phyloP scores from a whole-genome alignment of 2,797 vertebrate species.

The Manis javanica region DNA sequence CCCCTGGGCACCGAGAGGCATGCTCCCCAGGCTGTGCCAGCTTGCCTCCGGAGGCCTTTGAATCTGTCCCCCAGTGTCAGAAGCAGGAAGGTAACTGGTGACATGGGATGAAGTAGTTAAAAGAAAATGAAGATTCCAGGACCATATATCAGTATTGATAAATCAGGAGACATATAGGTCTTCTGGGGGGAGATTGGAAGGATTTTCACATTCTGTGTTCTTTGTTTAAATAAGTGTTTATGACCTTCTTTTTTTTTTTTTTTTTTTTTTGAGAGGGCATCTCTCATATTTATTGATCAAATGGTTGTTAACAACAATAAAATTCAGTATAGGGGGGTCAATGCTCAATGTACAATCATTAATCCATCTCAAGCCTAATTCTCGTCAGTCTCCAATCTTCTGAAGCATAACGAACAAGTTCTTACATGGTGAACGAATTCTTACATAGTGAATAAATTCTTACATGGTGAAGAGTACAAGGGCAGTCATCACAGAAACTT shows the following conservation, averaged over 20 bases:
- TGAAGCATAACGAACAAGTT: too few relatives aligned
- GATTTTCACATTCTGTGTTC: not conserved
- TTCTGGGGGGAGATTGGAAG: not conserved
- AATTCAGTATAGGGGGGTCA: too few relatives aligned
- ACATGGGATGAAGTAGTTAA: not conserved
- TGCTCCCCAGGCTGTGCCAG: not conserved
- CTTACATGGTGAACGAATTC: too few relatives aligned
- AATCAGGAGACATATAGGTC: not conserved
- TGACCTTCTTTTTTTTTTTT: not conserved
- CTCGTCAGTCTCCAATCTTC: too few relatives aligned
- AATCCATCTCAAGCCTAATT: too few relatives aligned
- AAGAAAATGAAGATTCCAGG: not conserved
- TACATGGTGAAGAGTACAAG: too few relatives aligned
- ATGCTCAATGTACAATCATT: too few relatives aligned
- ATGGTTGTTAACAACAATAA: too few relatives aligned
- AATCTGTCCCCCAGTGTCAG: not conserved
- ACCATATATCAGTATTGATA: not conserved
- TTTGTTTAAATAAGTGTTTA: not conserved
- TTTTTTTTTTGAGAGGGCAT: too few relatives aligned
- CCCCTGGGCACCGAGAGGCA: not conserved
- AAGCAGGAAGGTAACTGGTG: not conserved
- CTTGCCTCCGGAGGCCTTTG: not conserved
- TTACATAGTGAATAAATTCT: too few relatives aligned
- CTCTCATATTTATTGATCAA: too few relatives aligned
- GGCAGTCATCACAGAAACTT: too few relatives aligned